Conservation (phyloP, 2,888 invertebrate species). For the Drosophila mimica region DNA sequence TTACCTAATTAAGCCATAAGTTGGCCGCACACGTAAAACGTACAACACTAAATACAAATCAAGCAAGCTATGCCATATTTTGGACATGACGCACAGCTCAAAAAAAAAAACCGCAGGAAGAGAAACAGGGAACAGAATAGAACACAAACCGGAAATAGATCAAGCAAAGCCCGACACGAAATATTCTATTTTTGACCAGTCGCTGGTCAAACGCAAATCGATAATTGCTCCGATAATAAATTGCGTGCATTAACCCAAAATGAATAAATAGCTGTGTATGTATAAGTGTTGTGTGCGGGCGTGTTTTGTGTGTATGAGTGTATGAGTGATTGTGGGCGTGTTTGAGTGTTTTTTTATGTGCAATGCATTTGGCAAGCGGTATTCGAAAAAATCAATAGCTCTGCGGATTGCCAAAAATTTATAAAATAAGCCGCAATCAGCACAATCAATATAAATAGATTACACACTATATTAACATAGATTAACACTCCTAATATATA, state of each 20-base stretch:
- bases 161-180: slow-evolving; percentile 25
- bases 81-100: slow-evolving; percentile 37
- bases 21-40: slow-evolving; percentile 17
- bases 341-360: slow-evolving; percentile 24
- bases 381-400: slow-evolving; percentile 60
- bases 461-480: not conserved
- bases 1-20: slow-evolving; percentile 65
- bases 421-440: slow-evolving; percentile 22
- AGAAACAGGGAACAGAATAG: not conserved
- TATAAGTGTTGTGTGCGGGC: slow-evolving; percentile 8
- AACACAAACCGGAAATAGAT: slow-evolving; percentile 58
- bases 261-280: slow-evolving; percentile 14
- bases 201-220: slow-evolving; percentile 52
- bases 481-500: not conserved
- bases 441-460: not conserved
- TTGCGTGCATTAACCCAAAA: slow-evolving; percentile 65
- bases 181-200: slow-evolving; percentile 55
- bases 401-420: slow-evolving; percentile 27
- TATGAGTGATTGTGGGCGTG: slow-evolving; percentile 21
- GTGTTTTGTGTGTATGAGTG: slow-evolving; percentile 8
- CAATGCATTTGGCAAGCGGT: slow-evolving; percentile 55
- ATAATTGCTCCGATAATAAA: slow-evolving; percentile 53
- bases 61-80: slow-evolving; percentile 29
- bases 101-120: not conserved
- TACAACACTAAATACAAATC: slow-evolving; percentile 26